phyloP scores from a whole-genome alignment of 1,140 invertebrate genomes.

The Lithobius niger region DNA sequence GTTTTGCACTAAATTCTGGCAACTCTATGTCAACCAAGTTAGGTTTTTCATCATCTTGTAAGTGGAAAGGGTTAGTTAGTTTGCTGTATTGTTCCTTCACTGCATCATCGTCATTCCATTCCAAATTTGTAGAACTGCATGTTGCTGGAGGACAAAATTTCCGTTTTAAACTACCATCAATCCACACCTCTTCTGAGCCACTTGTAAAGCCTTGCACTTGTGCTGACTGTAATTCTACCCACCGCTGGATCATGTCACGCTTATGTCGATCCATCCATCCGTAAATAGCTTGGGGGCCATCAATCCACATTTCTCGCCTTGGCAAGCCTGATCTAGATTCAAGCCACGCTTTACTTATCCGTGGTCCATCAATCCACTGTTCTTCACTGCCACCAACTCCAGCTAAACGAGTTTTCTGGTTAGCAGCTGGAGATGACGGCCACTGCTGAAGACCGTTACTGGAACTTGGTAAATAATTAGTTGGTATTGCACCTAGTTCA shows the following conservation, averaged over 20 bases:
- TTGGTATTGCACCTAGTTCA: no score
- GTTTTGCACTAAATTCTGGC: no score
- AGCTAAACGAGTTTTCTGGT: background rate
- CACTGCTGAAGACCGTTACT: no score
- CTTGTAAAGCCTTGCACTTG: conserved; percentile 17
- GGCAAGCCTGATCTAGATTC: conserved; percentile 21
- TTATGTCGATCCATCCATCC: conserved; percentile 84
- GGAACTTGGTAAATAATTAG: no score
- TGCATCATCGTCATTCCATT: conserved; percentile 50
- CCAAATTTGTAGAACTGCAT: background rate
- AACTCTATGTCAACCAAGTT: background rate
- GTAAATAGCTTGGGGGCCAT: conserved; percentile 50
- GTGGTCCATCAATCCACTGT: conserved; percentile 90
- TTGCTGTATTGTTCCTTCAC: conserved; percentile 32
- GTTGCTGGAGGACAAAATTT: background rate
- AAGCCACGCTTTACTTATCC: conserved; percentile 49
- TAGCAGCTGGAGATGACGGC: background rate
- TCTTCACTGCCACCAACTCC: conserved; percentile 44
- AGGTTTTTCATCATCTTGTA: no score
- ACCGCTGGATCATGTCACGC: conserved; percentile 81
- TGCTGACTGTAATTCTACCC: conserved; percentile 69
- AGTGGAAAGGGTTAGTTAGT: background rate
- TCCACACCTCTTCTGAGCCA: conserved; percentile 1
- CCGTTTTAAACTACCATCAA: conserved; percentile 12
- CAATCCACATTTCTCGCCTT: conserved; percentile 77